These are phyloP conservation scores for Girardia tigrina DNA, from an alignment of 2,888 invertebrate genomes.

Conservation along the genomic window DNA sequence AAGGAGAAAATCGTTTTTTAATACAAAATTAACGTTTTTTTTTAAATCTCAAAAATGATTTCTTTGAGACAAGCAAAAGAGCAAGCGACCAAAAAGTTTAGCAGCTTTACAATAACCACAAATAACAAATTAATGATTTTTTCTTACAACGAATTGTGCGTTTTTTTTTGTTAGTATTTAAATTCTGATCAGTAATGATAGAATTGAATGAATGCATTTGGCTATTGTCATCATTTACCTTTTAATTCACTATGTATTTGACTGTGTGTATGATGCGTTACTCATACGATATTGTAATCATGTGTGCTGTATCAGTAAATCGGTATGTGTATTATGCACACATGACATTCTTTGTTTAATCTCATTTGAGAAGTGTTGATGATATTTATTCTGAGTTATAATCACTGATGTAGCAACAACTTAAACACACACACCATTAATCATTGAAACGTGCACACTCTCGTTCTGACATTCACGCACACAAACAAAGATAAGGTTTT, in stretches of 20 bases:
- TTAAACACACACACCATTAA: not conserved
- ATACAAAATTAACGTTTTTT: not conserved
- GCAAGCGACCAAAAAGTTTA: conserved; percentile 23
- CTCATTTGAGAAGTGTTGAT: not conserved
- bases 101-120: conserved; percentile 1
- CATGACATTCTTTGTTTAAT: conserved; percentile 5
- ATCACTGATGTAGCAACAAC: not conserved
- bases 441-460: not conserved
- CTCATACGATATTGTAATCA: not conserved
- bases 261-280: not conserved
- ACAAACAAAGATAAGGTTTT: not conserved
- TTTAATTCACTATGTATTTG: not conserved
- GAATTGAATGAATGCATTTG: not conserved
- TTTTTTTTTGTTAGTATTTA: conserved; percentile 11
- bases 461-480: not conserved
- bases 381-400: conserved; percentile 6
- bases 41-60: not conserved
- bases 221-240: conserved; percentile 20
- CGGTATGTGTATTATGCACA: not conserved
- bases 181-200: conserved; percentile 1
- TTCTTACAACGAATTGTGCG: conserved; percentile 8
- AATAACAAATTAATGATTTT: conserved; percentile 18
- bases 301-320: not conserved
- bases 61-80: not conserved
- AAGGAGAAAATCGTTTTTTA: not conserved